Conservation (phyloP, 2,113 vertebrate species). For the Vulpes vulpes region DNA sequence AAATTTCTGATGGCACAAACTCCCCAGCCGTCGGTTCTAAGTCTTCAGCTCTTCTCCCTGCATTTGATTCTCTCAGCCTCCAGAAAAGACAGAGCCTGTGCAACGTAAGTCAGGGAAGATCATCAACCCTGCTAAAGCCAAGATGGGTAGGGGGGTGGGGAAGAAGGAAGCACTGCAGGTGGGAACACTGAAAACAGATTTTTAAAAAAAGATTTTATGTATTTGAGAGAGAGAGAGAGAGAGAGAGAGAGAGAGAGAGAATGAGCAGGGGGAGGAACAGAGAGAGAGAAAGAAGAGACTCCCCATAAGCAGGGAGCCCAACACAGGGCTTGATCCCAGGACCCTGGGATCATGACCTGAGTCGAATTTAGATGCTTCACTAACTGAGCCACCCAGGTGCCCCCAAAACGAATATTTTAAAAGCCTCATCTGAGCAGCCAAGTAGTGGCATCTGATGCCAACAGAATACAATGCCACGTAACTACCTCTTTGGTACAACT, state of each 20-base stretch:
- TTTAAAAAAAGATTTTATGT: too few relatives aligned
- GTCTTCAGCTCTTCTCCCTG: neutral
- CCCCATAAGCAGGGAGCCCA: too few relatives aligned
- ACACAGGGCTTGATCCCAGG: too few relatives aligned
- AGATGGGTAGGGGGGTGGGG: neutral
- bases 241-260: too few relatives aligned
- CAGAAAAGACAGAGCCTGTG: neutral
- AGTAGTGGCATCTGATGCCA: neutral
- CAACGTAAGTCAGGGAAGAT: neutral
- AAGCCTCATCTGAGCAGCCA: conserved; percentile 5
- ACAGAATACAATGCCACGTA: neutral
- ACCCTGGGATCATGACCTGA: too few relatives aligned
- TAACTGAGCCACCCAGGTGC: too few relatives aligned
- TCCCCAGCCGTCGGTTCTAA: neutral
- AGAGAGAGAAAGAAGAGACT: too few relatives aligned
- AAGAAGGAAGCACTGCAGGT: neutral
- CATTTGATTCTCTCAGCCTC: neutral
- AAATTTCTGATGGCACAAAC: neutral
- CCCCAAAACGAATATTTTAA: neutral
- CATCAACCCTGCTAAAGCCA: neutral
- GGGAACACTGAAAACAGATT: neutral
- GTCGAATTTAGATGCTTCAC: too few relatives aligned
- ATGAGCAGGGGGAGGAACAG: too few relatives aligned
- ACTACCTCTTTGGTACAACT: neutral
- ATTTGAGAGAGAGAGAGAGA: too few relatives aligned